Conservation (phyloP, 2,888 invertebrate species). For the Lasioglossum calceatum region DNA sequence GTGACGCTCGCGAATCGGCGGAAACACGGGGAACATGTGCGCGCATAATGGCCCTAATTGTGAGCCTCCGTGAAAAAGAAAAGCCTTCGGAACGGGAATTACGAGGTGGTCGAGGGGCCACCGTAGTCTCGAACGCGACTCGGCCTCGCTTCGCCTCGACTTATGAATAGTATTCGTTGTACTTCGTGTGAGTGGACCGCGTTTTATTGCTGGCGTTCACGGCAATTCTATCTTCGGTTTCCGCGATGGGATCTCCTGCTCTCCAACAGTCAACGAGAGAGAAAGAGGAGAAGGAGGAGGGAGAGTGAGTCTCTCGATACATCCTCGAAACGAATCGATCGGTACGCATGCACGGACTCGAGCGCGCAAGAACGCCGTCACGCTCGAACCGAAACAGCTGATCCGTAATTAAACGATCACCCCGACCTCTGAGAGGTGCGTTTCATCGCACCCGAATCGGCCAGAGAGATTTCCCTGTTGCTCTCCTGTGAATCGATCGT, state of each 20-base stretch:
- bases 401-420: constrained; percentile 64
- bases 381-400: constrained; percentile 60
- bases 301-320: constrained; percentile 28
- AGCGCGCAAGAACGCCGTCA: constrained; percentile 33
- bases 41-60: constrained; percentile 61
- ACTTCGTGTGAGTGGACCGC: constrained; percentile 45
- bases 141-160: constrained; percentile 27
- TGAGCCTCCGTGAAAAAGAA: constrained; percentile 45
- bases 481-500: neutral
- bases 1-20: constrained; percentile 50
- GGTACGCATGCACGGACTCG: constrained; percentile 54
- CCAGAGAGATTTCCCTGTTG: constrained; percentile 13
- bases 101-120: constrained; percentile 61
- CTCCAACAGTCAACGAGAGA: neutral
- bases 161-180: constrained; percentile 75
- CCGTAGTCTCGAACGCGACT: constrained; percentile 13
- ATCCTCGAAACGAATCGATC: constrained; percentile 69
- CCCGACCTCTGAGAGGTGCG: constrained; percentile 36
- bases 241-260: constrained; percentile 46
- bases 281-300: neutral
- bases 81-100: constrained; percentile 59
- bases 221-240: constrained; percentile 64
- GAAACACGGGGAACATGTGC: constrained; percentile 54
- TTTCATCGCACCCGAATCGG: constrained; percentile 35
- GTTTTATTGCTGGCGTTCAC: constrained; percentile 60